phyloP scores from a whole-genome alignment of 2,113 vertebrate species.

The Planiliza haematocheilus region DNA sequence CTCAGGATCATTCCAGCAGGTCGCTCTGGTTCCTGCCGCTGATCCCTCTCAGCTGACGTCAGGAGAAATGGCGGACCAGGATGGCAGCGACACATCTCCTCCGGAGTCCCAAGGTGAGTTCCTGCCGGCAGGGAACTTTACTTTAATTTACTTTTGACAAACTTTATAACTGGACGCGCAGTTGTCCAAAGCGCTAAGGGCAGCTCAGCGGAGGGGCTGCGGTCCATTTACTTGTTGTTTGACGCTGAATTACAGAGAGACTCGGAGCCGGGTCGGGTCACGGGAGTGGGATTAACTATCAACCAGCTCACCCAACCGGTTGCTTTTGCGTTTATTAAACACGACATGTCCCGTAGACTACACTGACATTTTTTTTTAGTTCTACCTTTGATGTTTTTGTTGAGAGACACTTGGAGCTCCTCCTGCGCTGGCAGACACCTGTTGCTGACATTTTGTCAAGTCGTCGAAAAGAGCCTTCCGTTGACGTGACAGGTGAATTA shows the following conservation, averaged over 20 bases:
- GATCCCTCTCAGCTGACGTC: slow-evolving; percentile 82
- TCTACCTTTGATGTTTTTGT: not conserved
- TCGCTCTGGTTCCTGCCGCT: slow-evolving; percentile 51
- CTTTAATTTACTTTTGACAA: no score
- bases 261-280: slow-evolving; percentile 64
- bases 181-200: fast-evolving
- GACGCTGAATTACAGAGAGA: slow-evolving; percentile 8
- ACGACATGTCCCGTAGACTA: not conserved
- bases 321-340: slow-evolving; percentile 27
- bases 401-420: not conserved
- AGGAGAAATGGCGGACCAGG: slow-evolving; percentile 86
- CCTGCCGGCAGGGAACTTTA: slow-evolving; percentile 26
- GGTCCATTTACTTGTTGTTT: not conserved
- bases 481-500: slow-evolving; percentile 71
- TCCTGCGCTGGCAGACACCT: slow-evolving; percentile 54
- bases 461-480: not conserved
- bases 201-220: not conserved
- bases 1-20: slow-evolving; percentile 35
- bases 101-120: slow-evolving; percentile 83
- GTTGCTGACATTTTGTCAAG: slow-evolving; percentile 66
- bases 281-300: slow-evolving; percentile 76
- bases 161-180: not conserved
- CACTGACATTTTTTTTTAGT: not conserved
- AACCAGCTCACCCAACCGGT: slow-evolving; percentile 62
- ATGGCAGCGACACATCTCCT: slow-evolving; percentile 79